These are phyloP conservation scores for Kryptopterus vitreolus DNA, from an alignment of 2,797 vertebrate species.

Conservation along the genomic window DNA sequence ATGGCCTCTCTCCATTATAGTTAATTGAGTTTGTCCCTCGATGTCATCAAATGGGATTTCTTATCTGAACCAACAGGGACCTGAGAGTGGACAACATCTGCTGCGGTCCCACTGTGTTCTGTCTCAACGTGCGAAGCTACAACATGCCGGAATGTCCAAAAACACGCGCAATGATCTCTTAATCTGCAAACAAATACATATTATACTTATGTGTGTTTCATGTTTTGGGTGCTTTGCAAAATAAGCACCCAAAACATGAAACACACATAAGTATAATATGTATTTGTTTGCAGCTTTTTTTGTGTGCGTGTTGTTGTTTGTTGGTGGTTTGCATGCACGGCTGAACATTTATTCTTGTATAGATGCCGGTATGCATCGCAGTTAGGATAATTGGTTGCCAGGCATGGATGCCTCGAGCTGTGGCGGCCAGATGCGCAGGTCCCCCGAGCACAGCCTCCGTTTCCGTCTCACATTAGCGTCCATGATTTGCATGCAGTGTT, in stretches of 20 bases:
- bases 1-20: slow-evolving; percentile 64
- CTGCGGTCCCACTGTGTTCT: slow-evolving; percentile 53
- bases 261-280: too few species aligned
- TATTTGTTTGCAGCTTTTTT: too few species aligned
- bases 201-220: background rate
- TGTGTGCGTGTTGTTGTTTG: too few species aligned
- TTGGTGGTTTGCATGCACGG: background rate
- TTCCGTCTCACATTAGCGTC: slow-evolving; percentile 74
- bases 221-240: too few species aligned
- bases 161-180: slow-evolving; percentile 23
- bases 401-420: slow-evolving; percentile 17
- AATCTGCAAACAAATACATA: background rate
- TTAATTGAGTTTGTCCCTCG: slow-evolving; percentile 67
- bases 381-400: slow-evolving; percentile 15
- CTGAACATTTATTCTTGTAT: background rate
- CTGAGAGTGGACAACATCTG: slow-evolving; percentile 51
- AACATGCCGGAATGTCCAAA: background rate
- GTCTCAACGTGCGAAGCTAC: slow-evolving; percentile 36
- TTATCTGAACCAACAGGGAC: slow-evolving; percentile 63
- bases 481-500: slow-evolving; percentile 86
- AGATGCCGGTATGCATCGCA: background rate
- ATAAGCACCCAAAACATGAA: too few species aligned
- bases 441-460: slow-evolving; percentile 65
- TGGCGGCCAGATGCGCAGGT: slow-evolving; percentile 58
- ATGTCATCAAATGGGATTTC: slow-evolving; percentile 62